Conservation (phyloP, 2,888 invertebrate genomes). For the Pecten maximus region DNA sequence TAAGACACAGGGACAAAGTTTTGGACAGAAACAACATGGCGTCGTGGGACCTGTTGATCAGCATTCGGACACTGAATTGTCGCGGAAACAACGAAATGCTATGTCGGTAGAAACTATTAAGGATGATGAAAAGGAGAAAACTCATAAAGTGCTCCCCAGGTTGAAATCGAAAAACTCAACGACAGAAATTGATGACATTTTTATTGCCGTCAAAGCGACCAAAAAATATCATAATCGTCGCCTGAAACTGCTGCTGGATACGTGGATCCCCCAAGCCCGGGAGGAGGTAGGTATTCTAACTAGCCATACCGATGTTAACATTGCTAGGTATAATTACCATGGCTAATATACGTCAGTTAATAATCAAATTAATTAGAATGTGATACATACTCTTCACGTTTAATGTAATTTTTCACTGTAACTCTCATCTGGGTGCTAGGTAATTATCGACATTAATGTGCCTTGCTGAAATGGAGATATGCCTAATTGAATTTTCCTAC, state of each 20-base stretch:
- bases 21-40: conserved; percentile 29
- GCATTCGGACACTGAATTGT: background rate
- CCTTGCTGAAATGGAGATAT: no score
- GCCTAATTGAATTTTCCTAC: no score
- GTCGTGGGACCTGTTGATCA: conserved; percentile 29
- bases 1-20: background rate
- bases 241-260: conserved; percentile 93
- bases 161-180: background rate
- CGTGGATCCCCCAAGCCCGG: conserved; percentile 96
- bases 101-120: conserved; percentile 48
- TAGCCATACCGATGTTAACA: background rate
- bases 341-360: no score
- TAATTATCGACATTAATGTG: no score
- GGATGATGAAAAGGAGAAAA: conserved; percentile 38
- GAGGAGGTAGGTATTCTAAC: conserved; percentile 89
- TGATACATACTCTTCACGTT: no score
- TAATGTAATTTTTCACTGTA: no score
- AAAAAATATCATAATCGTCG: conserved; percentile 92
- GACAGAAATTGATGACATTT: conserved; percentile 87
- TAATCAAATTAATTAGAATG: no score
- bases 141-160: background rate
- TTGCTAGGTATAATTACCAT: background rate
- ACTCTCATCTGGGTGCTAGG: no score
- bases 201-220: conserved; percentile 97
- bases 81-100: conserved; percentile 57